phyloP scores from a whole-genome alignment of 2,888 invertebrate genomes.

The Drosophila paramelanica region DNA sequence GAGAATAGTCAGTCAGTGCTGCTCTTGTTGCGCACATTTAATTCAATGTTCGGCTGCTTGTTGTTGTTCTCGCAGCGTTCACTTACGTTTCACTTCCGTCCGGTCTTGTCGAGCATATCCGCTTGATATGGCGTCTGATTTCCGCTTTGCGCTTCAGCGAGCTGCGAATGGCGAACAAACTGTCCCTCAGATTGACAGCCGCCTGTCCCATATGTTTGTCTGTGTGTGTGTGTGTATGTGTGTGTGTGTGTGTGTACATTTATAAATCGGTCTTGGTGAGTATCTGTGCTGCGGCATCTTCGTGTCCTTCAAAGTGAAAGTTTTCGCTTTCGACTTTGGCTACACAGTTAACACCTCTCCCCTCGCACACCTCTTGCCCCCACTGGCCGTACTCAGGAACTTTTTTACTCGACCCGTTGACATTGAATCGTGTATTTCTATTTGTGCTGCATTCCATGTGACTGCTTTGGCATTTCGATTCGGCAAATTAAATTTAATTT shows the following conservation, averaged over 20 bases:
- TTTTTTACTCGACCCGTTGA: constrained; percentile 9
- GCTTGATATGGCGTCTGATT: constrained; percentile 74
- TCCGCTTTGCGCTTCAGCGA: constrained; percentile 66
- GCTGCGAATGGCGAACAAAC: constrained; percentile 33
- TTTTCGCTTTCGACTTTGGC: constrained; percentile 51
- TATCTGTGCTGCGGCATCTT: constrained; percentile 29
- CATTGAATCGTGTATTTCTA: constrained; percentile 27
- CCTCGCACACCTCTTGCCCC: too few species aligned
- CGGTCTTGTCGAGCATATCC: constrained; percentile 64
- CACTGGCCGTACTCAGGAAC: background rate
- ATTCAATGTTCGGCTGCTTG: constrained; percentile 36
- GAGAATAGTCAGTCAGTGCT: background rate
- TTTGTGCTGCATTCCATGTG: constrained; percentile 7
- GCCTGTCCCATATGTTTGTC: constrained; percentile 16
- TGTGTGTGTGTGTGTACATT: background rate
- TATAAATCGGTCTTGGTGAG: constrained; percentile 1
- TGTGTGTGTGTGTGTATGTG: background rate
- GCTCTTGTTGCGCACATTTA: constrained; percentile 31
- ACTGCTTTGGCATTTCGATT: constrained; percentile 37
- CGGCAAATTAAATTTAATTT: constrained; percentile 13
- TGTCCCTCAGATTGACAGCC: constrained; percentile 62
- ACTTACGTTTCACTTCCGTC: constrained; percentile 65
- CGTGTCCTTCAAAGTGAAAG: constrained; percentile 70
- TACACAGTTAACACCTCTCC: constrained; percentile 10
- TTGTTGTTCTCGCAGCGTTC: constrained; percentile 55